Evolutionary conservation across 2,888 invertebrate genomes (phyloP), one percentile per base, ranked within the genome.

Genomic region (Zygothrica quintamaculata): DNA sequence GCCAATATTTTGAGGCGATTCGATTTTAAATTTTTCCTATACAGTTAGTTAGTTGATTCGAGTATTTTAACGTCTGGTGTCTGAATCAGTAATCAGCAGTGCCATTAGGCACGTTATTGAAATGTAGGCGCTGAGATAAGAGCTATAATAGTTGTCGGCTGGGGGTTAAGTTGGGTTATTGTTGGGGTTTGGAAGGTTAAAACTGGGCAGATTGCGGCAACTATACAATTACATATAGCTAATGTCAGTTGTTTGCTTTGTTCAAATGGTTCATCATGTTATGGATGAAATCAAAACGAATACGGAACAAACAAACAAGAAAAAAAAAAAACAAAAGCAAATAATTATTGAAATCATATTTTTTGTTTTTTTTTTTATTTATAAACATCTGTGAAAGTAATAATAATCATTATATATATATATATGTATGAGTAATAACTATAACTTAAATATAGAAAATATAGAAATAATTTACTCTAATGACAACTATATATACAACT

Each of bases 91-190:
- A 59, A 61, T 72, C 66, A 58, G 44, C 42, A 46, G 22, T 65
- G 52, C 61, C 69, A 72, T 82, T 79, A 77, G 74, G 77, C 74
- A 68, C 70, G 69, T 77, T 86, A 77, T 79, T 79, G 66, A 69
- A 72, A 67, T 65, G 51, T 65, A 68, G 65, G 16, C 64, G 61
- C 53, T 48, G 52, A 44, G 86, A 82, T 82, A 86, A 77, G 76
- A 69, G 74, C 56, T 50, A 65, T n/a, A 29, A 48, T 64, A 47
- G 47, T 62, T 48, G 47, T 46, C 43, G 60, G 47, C 52, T 51
- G 60, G 22, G 22, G 40, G 40, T 29, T 13, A 44, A 2, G 26
- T 18, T 25, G 51, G 65, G 48, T 46, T 44, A 58, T 15, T 22
- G 8, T 33, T 29, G 50, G 50, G 40, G 44, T 33, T 48, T 26